Conservation (phyloP, 2,888 invertebrate species). For the Leptopilina syphax region DNA sequence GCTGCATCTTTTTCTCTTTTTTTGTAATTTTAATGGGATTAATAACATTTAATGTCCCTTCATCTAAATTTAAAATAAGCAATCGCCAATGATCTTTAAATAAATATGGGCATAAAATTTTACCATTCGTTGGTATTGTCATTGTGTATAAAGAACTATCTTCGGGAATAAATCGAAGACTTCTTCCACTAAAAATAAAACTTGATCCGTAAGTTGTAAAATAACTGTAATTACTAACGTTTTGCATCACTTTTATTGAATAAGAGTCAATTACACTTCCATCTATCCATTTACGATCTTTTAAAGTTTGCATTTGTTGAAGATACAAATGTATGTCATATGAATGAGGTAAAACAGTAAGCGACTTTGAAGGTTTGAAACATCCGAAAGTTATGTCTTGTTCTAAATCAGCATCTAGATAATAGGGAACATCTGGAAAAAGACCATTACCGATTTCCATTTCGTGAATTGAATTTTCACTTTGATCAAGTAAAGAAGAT, state of each 20-base stretch:
- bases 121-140: not conserved
- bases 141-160: not conserved
- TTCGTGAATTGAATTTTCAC: not conserved
- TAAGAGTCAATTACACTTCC: not conserved
- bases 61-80: not conserved
- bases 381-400: not conserved
- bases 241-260: not conserved
- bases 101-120: not conserved
- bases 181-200: not conserved
- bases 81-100: not conserved
- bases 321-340: not conserved
- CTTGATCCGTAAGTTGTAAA: not conserved
- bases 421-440: not conserved
- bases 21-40: not conserved
- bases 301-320: not conserved
- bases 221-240: not conserved
- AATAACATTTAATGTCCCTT: not conserved
- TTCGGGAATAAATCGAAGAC: not conserved
- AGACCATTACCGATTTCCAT: not conserved
- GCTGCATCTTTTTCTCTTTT: not conserved
- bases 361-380: not conserved
- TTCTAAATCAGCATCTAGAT: not conserved
- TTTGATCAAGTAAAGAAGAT: not conserved
- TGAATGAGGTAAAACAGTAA: not conserved
- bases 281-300: not conserved